Base-by-base conservation (phyloP, 2,888 invertebrate genomes). In the Phlogophora meticulosa region DNA sequence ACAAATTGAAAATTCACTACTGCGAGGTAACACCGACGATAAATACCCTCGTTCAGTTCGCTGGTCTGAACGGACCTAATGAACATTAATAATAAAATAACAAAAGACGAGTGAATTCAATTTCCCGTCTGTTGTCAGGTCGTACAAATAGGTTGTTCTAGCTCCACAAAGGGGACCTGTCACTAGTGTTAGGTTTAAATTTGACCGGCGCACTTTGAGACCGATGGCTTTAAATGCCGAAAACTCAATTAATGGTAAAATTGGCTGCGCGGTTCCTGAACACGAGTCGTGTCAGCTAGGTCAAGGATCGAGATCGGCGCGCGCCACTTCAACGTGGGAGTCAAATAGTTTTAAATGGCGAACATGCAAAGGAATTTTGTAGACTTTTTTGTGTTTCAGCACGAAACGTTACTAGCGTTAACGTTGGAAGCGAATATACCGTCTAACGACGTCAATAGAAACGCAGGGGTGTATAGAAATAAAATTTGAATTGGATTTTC, bases 241-340 rank as follows among this genome's bases (percentile, higher is more conserved):
- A 87, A 89, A 90, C 85, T 86, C 87, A 87, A 89, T 90, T 89
- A 87, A 81, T 76, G 82, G 66, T 72, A 36, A 83, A 87, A 86
- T 87, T 83, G 83, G 81, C 67, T 72, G 72, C 68, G 43, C 61
- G 60, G 74, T 73, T 70, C 38, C 66, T n/a, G 76, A 70, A 71
- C 67, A 76, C 73, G 59, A 58, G 58, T 65, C 57, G 65, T 36
- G 59, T 65, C 55, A 61, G 57, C 38, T 62, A 56, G 83, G 85
- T 85, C 85, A 85, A 84, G 85, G 83, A 80, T 82, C 62, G 57
- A 55, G 71, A 67, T 72, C n/a, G 68, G 36, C 61, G 70, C 32
- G 52, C 53, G 65, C 48, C 36, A 34, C 48, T 62, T 56, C 42
- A 10, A 52, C 61, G 70, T 46, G 5, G 38, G 20, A 32, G 1